A percentile compares a stretch with the other conserved stretches of the same genome.
Conservation (phyloP, 2,888 invertebrate genomes). For the Dynastes hyllus region DNA sequence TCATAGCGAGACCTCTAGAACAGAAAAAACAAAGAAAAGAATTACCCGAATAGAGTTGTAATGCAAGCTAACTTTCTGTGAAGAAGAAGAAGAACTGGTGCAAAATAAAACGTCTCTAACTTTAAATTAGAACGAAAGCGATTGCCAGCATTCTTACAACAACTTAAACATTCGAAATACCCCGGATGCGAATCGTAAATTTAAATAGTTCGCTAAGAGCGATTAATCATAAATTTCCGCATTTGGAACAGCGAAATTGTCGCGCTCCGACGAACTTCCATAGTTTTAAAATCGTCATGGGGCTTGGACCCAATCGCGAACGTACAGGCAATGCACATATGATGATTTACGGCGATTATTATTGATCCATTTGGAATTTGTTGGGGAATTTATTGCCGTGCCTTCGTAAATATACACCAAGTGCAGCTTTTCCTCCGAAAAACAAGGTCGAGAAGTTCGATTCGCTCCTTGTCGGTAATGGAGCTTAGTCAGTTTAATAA, state of each 20-base stretch:
- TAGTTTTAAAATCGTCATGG: slow-evolving; percentile 17
- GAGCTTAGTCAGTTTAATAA: background rate
- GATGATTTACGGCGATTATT: background rate
- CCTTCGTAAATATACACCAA: background rate
- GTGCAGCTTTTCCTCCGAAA: background rate
- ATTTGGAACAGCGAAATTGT: background rate
- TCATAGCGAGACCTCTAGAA: no score
- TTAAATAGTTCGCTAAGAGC: slow-evolving; percentile 1
- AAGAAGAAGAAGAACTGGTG: no score
- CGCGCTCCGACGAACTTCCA: slow-evolving; percentile 2
- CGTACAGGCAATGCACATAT: background rate
- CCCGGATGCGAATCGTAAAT: background rate
- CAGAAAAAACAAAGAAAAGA: no score
- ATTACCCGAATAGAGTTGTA: no score
- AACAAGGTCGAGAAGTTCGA: background rate
- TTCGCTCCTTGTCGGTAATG: background rate
- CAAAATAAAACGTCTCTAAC: no score
- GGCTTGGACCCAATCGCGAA: background rate
- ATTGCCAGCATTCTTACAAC: background rate
- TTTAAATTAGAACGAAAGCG: slow-evolving; percentile 9
- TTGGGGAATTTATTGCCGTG: background rate
- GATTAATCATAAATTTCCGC: slow-evolving; percentile 14
- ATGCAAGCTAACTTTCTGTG: no score
- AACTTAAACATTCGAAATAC: background rate
- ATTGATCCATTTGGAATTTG: background rate